Conservation (phyloP, 2,797 vertebrate species). For the Enteromius paludinosus region DNA sequence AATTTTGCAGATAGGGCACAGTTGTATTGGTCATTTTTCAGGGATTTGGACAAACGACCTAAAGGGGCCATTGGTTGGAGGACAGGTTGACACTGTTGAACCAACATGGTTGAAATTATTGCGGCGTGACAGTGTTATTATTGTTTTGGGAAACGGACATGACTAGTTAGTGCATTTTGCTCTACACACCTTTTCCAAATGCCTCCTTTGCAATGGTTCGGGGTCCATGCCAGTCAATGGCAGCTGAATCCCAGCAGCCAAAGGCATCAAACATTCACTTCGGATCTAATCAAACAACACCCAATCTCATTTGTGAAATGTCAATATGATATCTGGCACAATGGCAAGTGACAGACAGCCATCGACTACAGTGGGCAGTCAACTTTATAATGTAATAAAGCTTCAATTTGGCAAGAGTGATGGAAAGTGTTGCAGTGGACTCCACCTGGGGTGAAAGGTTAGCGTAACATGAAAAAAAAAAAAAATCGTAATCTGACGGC, state of each 20-base stretch:
- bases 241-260: conserved; percentile 51
- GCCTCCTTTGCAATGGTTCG: conserved; percentile 30
- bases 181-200: conserved; percentile 20
- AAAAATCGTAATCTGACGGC: background rate
- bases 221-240: conserved; percentile 44
- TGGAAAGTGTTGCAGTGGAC: background rate
- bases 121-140: background rate
- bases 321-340: conserved; percentile 66
- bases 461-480: background rate
- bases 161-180: background rate
- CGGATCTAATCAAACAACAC: conserved; percentile 56
- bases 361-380: conserved; percentile 40
- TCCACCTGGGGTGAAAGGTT: conserved; percentile 34
- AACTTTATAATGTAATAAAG: conserved; percentile 50
- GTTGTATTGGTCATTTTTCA: too few species aligned
- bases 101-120: background rate
- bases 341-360: conserved; percentile 54
- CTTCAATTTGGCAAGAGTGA: conserved; percentile 42
- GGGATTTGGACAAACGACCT: too few species aligned
- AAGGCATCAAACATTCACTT: conserved; percentile 57
- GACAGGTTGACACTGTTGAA: background rate
- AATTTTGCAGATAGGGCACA: too few species aligned
- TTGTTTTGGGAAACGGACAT: background rate
- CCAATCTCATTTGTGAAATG: conserved; percentile 65
- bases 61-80: too few species aligned